Base-by-base conservation (phyloP, 2,797 vertebrate genomes). In the Orientallactaga sibirica region DNA sequence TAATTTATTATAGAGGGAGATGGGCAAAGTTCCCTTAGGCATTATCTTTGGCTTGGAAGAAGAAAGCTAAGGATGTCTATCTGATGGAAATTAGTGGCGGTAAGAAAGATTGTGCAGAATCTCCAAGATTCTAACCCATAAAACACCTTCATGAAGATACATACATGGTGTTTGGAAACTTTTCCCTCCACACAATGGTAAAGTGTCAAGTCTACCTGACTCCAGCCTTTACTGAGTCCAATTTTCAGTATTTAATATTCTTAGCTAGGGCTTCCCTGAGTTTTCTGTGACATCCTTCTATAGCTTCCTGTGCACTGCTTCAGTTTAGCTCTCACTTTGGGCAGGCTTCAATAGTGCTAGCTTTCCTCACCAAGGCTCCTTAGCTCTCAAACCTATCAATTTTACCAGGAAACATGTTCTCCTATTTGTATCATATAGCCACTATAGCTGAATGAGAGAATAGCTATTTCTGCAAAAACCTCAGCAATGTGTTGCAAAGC, bases 241-340 rank as follows among this genome's bases (percentile, higher is more conserved):
- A 67, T 91, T 91, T 87, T 91, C 79, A 70, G 86, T 19, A 70
- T 41, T 67, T 95, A n/a, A 61, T 92, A 18, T 43, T 41, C 64
- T 79, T 82, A 74, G 86, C 62, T 62, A 70, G 29, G 71, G 27
- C 3, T 73, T 90, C 58, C 62, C 48, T 66, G 66, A 70, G 62
- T 87, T 92, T 90, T 82, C 68, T 88, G 61, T 6, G 5, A 43
- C 27, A 48, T 77, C 86, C 37, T 33, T 73, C 67, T 82, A 10
- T 4, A 5, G 33, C 27, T 79, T 12, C 29, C 58, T 80, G 15
- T 33, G 41, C 19, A 33, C 43, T 5, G 20, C 33, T 74, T 75
- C 29, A 20, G 70, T 52, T 12, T 66, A 64, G 25, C 14, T 29
- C 29, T 74, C 27, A 8, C 84, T 27, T 66, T 77, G 25, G 62